These are phyloP conservation scores for Keiferia lycopersicella DNA, from an alignment of 2,888 invertebrate genomes.

Conservation along the genomic window DNA sequence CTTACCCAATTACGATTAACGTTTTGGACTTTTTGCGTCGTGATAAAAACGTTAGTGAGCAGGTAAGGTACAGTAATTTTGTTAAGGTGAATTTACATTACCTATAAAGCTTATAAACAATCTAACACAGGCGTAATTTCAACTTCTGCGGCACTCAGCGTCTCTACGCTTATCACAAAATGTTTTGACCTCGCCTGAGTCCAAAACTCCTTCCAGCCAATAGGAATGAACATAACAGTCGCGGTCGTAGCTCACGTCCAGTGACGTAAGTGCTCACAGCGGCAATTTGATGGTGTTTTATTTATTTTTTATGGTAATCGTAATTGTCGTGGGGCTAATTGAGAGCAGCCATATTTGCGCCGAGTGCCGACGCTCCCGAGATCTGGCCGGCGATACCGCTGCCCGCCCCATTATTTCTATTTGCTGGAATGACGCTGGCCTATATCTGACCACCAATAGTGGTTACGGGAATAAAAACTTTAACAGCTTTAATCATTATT, in stretches of 20 bases:
- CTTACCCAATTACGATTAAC: neutral
- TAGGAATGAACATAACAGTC: constrained; percentile 8
- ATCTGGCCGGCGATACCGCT: constrained; percentile 56
- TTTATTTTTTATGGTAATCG: constrained; percentile 74
- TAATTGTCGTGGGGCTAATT: constrained; percentile 71
- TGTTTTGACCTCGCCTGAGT: neutral
- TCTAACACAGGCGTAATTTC: no score
- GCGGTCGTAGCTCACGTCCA: constrained; percentile 45
- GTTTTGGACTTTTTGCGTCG: constrained; percentile 2
- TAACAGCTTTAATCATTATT: no score
- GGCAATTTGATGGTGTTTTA: constrained; percentile 67
- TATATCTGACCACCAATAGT: constrained; percentile 26
- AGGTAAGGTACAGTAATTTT: neutral
- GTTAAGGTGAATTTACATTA: no score
- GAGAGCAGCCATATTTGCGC: constrained; percentile 63
- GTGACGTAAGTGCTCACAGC: constrained; percentile 49
- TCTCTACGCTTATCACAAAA: neutral
- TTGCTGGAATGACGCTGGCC: constrained; percentile 50
- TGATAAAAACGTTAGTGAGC: constrained; percentile 6
- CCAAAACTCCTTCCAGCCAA: neutral
- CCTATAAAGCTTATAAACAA: no score
- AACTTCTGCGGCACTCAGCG: neutral
- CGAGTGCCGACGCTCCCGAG: constrained; percentile 45
- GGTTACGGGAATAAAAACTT: no score
- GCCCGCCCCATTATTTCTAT: constrained; percentile 63